Conservation (phyloP, 2,888 invertebrate genomes). For the Gastracanthus pulcherrimus region DNA sequence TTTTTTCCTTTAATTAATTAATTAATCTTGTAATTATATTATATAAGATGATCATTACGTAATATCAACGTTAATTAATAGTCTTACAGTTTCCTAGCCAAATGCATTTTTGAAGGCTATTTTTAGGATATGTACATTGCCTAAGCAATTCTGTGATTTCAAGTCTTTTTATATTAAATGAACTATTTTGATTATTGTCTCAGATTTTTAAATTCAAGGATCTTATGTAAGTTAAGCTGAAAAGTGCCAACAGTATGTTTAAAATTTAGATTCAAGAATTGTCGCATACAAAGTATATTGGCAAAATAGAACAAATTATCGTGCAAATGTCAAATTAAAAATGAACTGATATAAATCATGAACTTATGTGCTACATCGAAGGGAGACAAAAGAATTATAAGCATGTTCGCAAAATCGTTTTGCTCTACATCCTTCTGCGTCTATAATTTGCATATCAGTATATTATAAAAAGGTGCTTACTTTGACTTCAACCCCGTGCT, state of each 20-base stretch:
- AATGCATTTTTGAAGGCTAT: background rate
- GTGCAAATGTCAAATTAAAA: background rate
- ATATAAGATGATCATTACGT: background rate
- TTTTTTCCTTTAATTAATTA: too few relatives aligned
- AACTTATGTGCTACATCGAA: background rate
- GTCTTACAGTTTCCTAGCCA: background rate
- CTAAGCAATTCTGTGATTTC: background rate
- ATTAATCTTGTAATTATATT: background rate
- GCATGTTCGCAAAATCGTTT: background rate
- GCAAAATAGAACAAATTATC: background rate
- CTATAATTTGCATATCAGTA: background rate
- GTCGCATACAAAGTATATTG: background rate
- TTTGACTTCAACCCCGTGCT: slow-evolving; percentile 71
- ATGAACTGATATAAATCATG: background rate
- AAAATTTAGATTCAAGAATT: background rate
- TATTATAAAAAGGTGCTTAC: slow-evolving; percentile 63
- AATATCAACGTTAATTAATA: background rate
- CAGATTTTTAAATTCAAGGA: background rate
- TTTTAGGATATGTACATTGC: background rate
- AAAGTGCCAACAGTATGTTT: background rate
- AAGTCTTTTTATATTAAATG: background rate
- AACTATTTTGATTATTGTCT: background rate
- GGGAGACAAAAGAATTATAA: background rate
- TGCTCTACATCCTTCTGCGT: background rate
- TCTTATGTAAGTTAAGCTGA: background rate